A percentile compares a stretch with the other conserved stretches of the same genome.
These are phyloP conservation scores for Brachionus asplanchnoidis DNA, from an alignment of 1,140 invertebrate species.

Conservation along the genomic window DNA sequence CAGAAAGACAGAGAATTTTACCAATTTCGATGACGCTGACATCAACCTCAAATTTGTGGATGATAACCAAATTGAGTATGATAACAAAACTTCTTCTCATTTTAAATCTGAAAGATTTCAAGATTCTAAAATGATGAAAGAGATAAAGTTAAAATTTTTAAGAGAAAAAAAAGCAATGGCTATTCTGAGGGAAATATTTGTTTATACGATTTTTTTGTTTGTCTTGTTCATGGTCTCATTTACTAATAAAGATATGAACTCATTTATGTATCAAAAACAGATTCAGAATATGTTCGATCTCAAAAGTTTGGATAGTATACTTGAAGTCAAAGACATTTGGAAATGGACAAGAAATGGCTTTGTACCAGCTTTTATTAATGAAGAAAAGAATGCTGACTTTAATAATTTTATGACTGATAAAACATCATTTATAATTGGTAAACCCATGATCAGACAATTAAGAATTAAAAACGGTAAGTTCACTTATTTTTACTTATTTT, in stretches of 20 bases:
- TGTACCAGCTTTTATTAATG: constrained; percentile 57
- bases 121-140: not conserved
- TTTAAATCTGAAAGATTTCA: not conserved
- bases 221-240: constrained; percentile 5
- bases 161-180: constrained; percentile 20
- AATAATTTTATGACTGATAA: constrained; percentile 59
- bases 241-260: constrained; percentile 12
- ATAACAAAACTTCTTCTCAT: not conserved
- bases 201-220: constrained; percentile 42
- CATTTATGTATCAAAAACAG: not conserved
- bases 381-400: constrained; percentile 57
- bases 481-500: not conserved
- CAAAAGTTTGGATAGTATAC: not conserved
- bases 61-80: not conserved
- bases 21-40: constrained; percentile 21
- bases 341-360: constrained; percentile 56
- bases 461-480: constrained; percentile 35
- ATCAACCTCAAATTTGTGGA: not conserved
- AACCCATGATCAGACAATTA: constrained; percentile 58
- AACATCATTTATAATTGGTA: constrained; percentile 60
- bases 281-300: not conserved
- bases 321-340: constrained; percentile 54
- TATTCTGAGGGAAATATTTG: constrained; percentile 52
- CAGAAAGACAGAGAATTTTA: constrained; percentile 3
- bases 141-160: not conserved